Conservation (phyloP, 1,140 invertebrate species). For the Anastatus disparis region DNA sequence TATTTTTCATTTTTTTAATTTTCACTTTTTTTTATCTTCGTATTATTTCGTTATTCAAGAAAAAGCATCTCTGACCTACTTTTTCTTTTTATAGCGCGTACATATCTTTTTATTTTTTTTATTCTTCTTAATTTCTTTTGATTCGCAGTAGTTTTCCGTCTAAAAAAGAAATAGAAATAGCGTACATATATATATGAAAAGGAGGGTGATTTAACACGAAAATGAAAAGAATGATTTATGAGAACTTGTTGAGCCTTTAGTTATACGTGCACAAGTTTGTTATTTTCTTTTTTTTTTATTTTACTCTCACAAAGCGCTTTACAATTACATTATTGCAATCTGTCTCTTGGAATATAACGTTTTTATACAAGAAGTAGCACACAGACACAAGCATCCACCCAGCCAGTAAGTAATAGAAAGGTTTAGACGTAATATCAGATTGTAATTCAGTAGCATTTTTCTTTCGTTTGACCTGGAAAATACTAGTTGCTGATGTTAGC, state of each 20-base stretch:
- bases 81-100: neutral
- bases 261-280: no score
- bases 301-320: no score
- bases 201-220: neutral
- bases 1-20: constrained; percentile 28
- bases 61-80: no score
- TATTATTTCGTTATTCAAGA: constrained; percentile 2
- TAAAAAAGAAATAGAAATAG: no score
- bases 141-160: no score
- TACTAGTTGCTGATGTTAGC: no score
- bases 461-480: neutral
- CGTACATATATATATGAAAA: no score
- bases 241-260: constrained; percentile 6
- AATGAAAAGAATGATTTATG: constrained; percentile 11
- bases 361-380: no score
- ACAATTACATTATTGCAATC: constrained; percentile 17
- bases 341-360: neutral
- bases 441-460: constrained; percentile 22
- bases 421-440: constrained; percentile 2
- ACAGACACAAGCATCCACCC: no score
- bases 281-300: no score
- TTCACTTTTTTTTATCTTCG: neutral
- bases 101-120: neutral
- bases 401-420: no score
- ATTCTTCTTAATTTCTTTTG: neutral